A percentile compares a stretch with the other conserved stretches of the same genome.
phyloP scores from a whole-genome alignment of 2,888 invertebrate species.

The Acrobasis repandana region DNA sequence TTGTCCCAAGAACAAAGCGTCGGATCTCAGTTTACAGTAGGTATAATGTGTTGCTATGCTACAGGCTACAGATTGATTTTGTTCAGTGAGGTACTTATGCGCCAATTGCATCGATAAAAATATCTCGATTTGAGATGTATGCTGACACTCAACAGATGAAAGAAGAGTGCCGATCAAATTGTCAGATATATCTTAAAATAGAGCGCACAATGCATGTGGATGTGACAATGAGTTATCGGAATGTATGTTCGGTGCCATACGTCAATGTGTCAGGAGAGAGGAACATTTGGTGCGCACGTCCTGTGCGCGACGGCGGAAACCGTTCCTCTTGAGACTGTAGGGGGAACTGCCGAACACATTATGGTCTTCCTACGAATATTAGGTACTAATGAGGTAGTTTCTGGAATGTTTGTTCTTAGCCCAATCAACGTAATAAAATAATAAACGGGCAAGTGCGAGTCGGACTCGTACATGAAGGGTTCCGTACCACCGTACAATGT shows the following conservation, averaged over 20 bases:
- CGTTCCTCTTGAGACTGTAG: conserved; percentile 10
- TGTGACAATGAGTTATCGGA: conserved; percentile 50
- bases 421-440: too few relatives aligned
- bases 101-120: conserved; percentile 13
- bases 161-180: conserved; percentile 24
- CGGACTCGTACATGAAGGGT: too few relatives aligned
- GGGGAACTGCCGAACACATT: not conserved
- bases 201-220: conserved; percentile 42
- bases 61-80: not conserved
- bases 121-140: conserved; percentile 16
- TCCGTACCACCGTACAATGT: too few relatives aligned
- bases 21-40: conserved; percentile 13
- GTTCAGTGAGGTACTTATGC: not conserved
- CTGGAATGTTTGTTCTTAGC: too few relatives aligned
- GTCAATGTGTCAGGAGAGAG: conserved; percentile 51
- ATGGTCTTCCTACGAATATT: not conserved
- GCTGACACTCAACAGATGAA: conserved; percentile 8
- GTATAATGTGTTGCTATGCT: not conserved
- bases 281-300: conserved; percentile 19
- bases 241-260: conserved; percentile 47
- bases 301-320: conserved; percentile 16
- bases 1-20: conserved; percentile 39
- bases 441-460: too few relatives aligned
- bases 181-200: conserved; percentile 17
- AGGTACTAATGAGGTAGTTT: too few relatives aligned